A percentile compares a stretch with the other conserved stretches of the same genome.
Conservation (phyloP, 2,888 invertebrate species). For the Sturmia bella region DNA sequence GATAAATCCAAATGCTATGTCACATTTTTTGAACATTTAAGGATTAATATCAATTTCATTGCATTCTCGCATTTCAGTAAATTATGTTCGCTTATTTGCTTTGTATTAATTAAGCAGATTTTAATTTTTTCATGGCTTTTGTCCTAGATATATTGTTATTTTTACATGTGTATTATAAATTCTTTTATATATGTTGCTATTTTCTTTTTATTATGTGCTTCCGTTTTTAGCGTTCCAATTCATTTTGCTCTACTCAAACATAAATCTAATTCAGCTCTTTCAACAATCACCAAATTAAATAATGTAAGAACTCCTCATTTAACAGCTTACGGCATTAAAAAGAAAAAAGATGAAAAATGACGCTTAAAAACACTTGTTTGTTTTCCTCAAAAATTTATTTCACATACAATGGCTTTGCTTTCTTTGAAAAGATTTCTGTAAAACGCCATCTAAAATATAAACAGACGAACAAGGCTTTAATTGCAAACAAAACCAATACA, state of each 20-base stretch:
- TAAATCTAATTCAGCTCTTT: constrained; percentile 80
- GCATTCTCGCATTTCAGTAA: constrained; percentile 48
- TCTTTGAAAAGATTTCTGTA: constrained; percentile 51
- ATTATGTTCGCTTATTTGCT: constrained; percentile 63
- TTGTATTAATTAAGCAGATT: constrained; percentile 8
- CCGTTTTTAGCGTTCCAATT: constrained; percentile 57
- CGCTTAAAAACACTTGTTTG: constrained; percentile 55
- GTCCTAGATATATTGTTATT: constrained; percentile 36
- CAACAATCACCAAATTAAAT: constrained; percentile 79
- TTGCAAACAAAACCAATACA: constrained; percentile 55
- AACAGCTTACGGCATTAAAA: constrained; percentile 66
- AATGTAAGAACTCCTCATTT: constrained; percentile 78
- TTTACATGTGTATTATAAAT: constrained; percentile 3
- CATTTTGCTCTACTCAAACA: constrained; percentile 46
- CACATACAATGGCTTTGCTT: constrained; percentile 60
- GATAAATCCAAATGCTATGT: constrained; percentile 48
- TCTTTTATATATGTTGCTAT: constrained; percentile 26
- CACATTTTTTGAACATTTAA: constrained; percentile 34
- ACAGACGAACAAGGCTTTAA: constrained; percentile 61
- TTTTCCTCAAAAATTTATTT: constrained; percentile 23
- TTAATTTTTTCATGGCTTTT: constrained; percentile 31
- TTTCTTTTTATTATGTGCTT: constrained; percentile 31
- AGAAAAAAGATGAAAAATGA: constrained; percentile 63
- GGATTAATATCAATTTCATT: constrained; percentile 49
- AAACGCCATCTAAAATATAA: constrained; percentile 57